Evolutionary conservation across 2,797 vertebrate genomes (phyloP), one percentile per base, ranked within the genome.

Genomic region (Neopelma chrysocephalum): DNA sequence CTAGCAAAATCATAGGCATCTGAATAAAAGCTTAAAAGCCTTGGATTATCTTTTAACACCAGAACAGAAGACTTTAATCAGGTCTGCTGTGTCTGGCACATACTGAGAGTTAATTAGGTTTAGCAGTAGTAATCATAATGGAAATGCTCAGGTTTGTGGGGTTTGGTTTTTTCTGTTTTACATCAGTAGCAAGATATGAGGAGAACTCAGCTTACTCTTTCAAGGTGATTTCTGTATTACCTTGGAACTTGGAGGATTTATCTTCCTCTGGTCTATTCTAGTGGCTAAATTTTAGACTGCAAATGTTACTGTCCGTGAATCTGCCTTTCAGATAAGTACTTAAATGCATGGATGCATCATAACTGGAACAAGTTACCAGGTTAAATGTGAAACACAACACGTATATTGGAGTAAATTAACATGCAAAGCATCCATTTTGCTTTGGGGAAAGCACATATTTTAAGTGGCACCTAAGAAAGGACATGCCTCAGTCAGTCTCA

Each of bases 11-110:
- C 69, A 58, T 56, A 66, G 56, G 50, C 61, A 86, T 93, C 54
- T 92, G 62, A 93, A 91, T 75, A 80, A 93, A 94, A 89, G 57
- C 50, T 87, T 91, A 81, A 81, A 93, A 82, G 65, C 47, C 50
- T 75, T 90, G 69, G 87, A 78, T 96, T 94, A 83, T 88, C 58
- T 94, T 93, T 58, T 90, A 92, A 79, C 87, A 83, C 57, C 43
- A 86, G 58, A 89, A 92, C 26, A 91, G 75, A 70, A 83, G 72
- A 83, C 51, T 91, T 86, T 94, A 94, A 96, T 96, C 92, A 91
- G 65, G 89, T 83, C 62, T 93, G 72, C 56, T 83, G 62, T 81
- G 89, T 90, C 84, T 92, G 72, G 54, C 89, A 72, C 85, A 92
- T 53, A 80, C 81, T 89, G 89, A 87, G 82, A 83, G 27, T 83